Evolutionary conservation across 2,888 invertebrate genomes (phyloP).

Genomic region (Spilarctia lutea): DNA sequence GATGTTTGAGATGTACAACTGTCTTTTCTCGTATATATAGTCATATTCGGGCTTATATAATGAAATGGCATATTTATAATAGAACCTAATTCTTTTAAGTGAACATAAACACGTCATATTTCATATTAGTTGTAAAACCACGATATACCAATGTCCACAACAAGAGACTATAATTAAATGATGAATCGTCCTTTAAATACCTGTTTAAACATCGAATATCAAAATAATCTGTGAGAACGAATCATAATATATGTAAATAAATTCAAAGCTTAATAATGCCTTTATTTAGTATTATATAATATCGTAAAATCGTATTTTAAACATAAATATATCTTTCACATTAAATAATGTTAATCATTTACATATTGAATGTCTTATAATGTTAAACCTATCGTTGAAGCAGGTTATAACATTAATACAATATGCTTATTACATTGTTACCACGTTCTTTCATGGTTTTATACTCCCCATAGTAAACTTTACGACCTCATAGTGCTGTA

Average conservation of each 20-base stretch:
- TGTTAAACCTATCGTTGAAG: slow-evolving; percentile 42
- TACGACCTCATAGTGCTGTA: slow-evolving; percentile 24
- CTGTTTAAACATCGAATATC: background rate
- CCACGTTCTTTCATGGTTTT: slow-evolving; percentile 46
- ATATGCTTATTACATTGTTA: slow-evolving; percentile 52
- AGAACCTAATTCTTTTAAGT: background rate
- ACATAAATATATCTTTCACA: background rate
- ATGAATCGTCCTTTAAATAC: background rate
- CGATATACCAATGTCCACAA: background rate
- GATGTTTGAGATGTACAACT: too few species aligned
- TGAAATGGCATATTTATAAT: too few species aligned
- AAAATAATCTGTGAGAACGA: background rate
- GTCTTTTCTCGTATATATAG: too few species aligned
- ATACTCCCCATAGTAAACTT: slow-evolving; percentile 29
- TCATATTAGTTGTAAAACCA: background rate
- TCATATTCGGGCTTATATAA: background rate
- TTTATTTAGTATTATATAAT: slow-evolving; percentile 4
- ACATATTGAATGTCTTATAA: slow-evolving; percentile 24
- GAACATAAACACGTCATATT: background rate
- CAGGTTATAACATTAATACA: slow-evolving; percentile 34
- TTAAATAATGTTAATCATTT: slow-evolving; percentile 3
- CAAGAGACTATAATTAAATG: background rate
- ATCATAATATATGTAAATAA: slow-evolving; percentile 3
- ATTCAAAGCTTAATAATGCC: background rate
- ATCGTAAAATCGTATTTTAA: background rate